phyloP scores from a whole-genome alignment of 2,888 invertebrate species.

The Drosophila gaucha region DNA sequence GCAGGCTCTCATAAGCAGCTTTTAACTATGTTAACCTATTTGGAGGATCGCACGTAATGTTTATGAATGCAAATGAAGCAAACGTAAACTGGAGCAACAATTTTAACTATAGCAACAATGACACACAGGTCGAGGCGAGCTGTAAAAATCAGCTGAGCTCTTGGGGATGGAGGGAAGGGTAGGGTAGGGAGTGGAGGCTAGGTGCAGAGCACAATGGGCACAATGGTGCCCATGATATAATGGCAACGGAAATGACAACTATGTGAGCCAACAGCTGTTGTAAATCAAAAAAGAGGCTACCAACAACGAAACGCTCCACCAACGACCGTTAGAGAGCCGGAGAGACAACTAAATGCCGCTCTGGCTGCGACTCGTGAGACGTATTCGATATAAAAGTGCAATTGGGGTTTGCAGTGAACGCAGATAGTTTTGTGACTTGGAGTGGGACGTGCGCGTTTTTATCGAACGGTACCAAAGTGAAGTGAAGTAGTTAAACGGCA shows the following conservation, averaged over 20 bases:
- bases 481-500: conserved; percentile 37
- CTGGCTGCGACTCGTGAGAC: conserved; percentile 23
- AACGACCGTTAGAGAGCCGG: conserved; percentile 41
- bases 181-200: neutral
- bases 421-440: conserved; percentile 74
- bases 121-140: conserved; percentile 48
- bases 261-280: conserved; percentile 55
- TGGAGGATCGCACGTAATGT: conserved; percentile 28
- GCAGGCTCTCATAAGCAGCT: conserved; percentile 5
- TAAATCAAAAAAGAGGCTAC: conserved; percentile 74
- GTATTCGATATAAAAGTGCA: conserved; percentile 77
- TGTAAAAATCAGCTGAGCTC: conserved; percentile 42
- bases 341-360: conserved; percentile 31
- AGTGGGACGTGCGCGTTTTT: conserved; percentile 62
- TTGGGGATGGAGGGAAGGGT: neutral
- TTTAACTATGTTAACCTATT: neutral
- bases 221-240: conserved; percentile 71
- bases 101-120: conserved; percentile 46
- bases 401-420: conserved; percentile 67
- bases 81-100: conserved; percentile 48
- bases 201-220: conserved; percentile 25
- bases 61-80: conserved; percentile 34
- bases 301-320: conserved; percentile 30
- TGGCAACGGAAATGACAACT: conserved; percentile 72
- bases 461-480: conserved; percentile 40